These are phyloP conservation scores for Hemibagrus guttatus DNA, from an alignment of 2,797 vertebrate species.

Conservation along the genomic window DNA sequence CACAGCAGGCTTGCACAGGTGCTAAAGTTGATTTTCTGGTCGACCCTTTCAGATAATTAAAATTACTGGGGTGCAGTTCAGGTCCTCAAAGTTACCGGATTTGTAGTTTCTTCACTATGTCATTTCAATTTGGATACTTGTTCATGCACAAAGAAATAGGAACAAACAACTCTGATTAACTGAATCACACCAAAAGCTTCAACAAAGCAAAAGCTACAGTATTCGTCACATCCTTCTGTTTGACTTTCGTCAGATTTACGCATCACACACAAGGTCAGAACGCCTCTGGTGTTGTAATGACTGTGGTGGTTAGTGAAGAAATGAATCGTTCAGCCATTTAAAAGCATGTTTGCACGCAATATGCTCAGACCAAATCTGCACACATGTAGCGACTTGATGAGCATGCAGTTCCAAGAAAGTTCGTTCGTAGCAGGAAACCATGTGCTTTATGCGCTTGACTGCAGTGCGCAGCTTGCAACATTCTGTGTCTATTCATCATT, in stretches of 20 bases:
- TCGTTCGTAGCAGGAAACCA: not conserved
- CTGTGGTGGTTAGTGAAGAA: too few species aligned
- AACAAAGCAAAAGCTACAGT: not conserved
- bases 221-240: not conserved
- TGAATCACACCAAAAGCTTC: not conserved
- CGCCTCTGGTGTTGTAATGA: not conserved
- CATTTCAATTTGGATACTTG: not conserved
- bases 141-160: not conserved
- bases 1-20: not conserved
- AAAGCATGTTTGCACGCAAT: not conserved
- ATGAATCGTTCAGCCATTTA: too few species aligned
- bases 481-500: not conserved
- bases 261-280: not conserved
- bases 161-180: not conserved
- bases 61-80: not conserved
- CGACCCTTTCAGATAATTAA: not conserved
- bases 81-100: not conserved
- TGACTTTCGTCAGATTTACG: not conserved
- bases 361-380: not conserved
- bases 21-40: conserved; percentile 5
- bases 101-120: not conserved
- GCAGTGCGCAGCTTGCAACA: not conserved
- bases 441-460: not conserved
- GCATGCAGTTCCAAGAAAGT: not conserved
- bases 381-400: conserved; percentile 6